Conservation (phyloP, 2,113 vertebrate genomes). For the Amia ocellicauda region DNA sequence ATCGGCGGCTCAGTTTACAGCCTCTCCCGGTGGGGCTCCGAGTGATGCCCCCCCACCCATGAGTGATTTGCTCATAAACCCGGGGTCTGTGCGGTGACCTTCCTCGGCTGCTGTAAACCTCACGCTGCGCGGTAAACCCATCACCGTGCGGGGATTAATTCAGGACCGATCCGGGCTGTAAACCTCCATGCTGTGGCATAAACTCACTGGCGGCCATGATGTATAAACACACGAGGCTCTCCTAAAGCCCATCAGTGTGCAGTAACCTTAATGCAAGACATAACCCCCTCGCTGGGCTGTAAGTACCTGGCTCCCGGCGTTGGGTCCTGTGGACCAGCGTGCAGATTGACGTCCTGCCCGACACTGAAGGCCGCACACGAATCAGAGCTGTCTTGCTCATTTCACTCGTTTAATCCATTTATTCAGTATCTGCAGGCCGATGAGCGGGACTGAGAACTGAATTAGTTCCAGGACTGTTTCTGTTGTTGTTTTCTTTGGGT, state of each 20-base stretch:
- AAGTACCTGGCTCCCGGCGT: too few relatives aligned
- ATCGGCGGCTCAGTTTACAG: not conserved
- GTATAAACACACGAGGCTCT: conserved; percentile 15
- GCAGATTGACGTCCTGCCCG: too few relatives aligned
- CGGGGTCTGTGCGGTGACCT: conserved; percentile 50
- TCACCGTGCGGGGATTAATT: conserved; percentile 45
- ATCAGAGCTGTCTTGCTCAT: too few relatives aligned
- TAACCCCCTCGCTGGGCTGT: not conserved
- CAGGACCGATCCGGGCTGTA: conserved; percentile 41
- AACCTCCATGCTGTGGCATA: conserved; percentile 29
- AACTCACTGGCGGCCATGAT: conserved; percentile 29
- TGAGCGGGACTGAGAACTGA: not conserved
- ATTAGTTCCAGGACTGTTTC: not conserved
- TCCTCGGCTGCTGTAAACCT: conserved; percentile 47
- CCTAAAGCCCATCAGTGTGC: conserved; percentile 23
- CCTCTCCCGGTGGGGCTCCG: not conserved
- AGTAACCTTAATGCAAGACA: not conserved
- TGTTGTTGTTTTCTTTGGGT: too few relatives aligned
- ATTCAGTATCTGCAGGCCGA: not conserved
- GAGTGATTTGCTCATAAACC: conserved; percentile 44
- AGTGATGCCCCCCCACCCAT: conserved; percentile 28
- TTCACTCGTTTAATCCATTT: too few relatives aligned
- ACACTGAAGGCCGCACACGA: not conserved
- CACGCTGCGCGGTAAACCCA: conserved; percentile 45
- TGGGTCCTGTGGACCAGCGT: too few relatives aligned